Conservation (phyloP, 2,888 invertebrate genomes). For the Macaria notata region DNA sequence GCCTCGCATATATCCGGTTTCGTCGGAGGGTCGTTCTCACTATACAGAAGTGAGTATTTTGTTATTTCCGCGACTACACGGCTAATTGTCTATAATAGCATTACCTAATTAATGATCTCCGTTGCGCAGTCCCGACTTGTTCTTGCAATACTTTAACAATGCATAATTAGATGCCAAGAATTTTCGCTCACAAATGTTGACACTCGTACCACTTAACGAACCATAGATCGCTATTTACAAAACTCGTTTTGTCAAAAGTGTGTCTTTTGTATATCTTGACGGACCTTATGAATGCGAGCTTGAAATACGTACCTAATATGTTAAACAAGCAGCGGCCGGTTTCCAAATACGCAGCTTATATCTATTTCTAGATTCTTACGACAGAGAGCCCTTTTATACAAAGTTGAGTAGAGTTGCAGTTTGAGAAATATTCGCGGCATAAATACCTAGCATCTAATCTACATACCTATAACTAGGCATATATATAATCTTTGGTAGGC, state of each 20-base stretch:
- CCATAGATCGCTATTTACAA: constrained; percentile 30
- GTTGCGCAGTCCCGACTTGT: constrained; percentile 51
- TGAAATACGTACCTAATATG: constrained; percentile 9
- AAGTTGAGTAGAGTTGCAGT: neutral
- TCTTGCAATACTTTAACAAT: constrained; percentile 41
- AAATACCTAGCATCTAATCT: neutral
- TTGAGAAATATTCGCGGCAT: neutral
- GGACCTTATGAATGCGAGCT: constrained; percentile 13
- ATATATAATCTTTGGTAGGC: no score
- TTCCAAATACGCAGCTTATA: neutral
- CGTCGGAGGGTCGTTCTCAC: constrained; percentile 73
- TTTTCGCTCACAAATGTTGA: constrained; percentile 40
- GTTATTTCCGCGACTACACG: constrained; percentile 62
- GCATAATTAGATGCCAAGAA: constrained; percentile 51
- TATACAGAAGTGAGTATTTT: constrained; percentile 59
- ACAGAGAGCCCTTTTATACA: neutral
- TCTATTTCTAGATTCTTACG: constrained; percentile 5
- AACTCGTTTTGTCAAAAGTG: constrained; percentile 14
- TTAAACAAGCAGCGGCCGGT: constrained; percentile 1
- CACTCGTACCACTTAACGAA: constrained; percentile 28
- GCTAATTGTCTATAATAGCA: constrained; percentile 51
- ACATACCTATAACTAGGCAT: no score
- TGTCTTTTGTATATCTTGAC: constrained; percentile 9
- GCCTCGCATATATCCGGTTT: constrained; percentile 71
- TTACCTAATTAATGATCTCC: constrained; percentile 52